Conservation (phyloP, 2,888 invertebrate genomes). For the Sclerodermus sp. region DNA sequence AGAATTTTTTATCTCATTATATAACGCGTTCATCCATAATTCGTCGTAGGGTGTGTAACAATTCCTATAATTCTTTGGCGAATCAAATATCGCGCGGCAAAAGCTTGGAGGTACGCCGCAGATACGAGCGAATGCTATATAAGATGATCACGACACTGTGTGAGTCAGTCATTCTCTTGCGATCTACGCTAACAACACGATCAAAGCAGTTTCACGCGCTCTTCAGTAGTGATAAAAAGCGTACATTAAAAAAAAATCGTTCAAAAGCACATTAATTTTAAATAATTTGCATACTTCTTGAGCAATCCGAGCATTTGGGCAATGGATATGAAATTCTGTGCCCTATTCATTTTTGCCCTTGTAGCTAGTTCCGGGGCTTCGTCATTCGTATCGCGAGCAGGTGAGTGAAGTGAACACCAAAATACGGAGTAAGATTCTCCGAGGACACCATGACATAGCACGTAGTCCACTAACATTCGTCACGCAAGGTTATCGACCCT, state of each 20-base stretch:
- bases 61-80: constrained; percentile 9
- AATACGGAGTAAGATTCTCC: too few species aligned
- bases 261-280: too few species aligned
- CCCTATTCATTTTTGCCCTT: constrained; percentile 22
- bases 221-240: neutral
- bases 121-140: constrained; percentile 43
- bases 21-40: neutral
- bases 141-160: constrained; percentile 40
- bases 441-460: too few species aligned
- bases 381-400: too few species aligned
- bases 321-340: constrained; percentile 30
- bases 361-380: constrained; percentile 16
- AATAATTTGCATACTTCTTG: too few species aligned
- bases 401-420: too few species aligned
- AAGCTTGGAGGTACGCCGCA: constrained; percentile 24
- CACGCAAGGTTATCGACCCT: too few species aligned
- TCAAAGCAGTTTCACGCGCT: constrained; percentile 8
- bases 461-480: too few species aligned
- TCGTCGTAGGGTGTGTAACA: neutral
- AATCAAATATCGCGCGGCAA: constrained; percentile 7
- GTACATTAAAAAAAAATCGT: too few species aligned
- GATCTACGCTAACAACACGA: constrained; percentile 32
- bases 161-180: constrained; percentile 46
- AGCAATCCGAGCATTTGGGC: neutral
- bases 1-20: too few species aligned